Base-by-base conservation (phyloP, 2,113 vertebrate species). In the Centrocercus urophasianus region DNA sequence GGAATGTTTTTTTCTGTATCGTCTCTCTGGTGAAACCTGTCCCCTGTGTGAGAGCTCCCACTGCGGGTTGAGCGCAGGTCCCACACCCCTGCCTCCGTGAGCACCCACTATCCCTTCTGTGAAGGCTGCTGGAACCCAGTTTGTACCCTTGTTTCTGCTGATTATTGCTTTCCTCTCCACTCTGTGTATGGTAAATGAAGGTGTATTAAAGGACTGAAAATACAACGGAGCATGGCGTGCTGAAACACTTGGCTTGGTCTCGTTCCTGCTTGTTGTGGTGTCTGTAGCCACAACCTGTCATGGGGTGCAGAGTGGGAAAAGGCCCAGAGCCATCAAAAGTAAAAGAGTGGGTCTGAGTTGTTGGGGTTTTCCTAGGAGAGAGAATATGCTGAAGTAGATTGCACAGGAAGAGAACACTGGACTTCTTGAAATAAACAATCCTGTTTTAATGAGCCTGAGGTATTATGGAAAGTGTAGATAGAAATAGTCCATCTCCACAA, bases 41-140 rank as follows among this genome's bases (percentile, higher is more conserved):
- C 17, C 14, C 56, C 59, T 43, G 65, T 71, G 67, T 47, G 72
- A 95, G 88, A 93, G 86, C 91, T 96, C 88, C 91, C 91, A 65
- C 54, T 81, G 64, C 1, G 45, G 42, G 17, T 60, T 56, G 84
- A 89, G 82, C 7, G 5, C 76, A 36, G 71, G 52, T 90, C 69
- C 59, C 3, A 0, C 86, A 66, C 0, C 0, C 73, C 91, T 54
- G 52, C 52, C 52, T 54, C 52, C 27, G 9, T 30, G 27, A 54
- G 27, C 27, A 54, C 27, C 52, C 52, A 94, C 73, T 94, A 89
- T 97, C 90, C 93, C 94, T 96, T 97, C 96, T 93, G 75, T 96
- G 94, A 97, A 97, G 96, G 93, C 78, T 85, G 87, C 96, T 92
- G 95, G 86, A 96, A 91, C 30, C 82, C 30, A 75, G 40, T 93